Evolutionary conservation across 2,113 vertebrate genomes (phyloP).

Genomic region (Solea solea): DNA sequence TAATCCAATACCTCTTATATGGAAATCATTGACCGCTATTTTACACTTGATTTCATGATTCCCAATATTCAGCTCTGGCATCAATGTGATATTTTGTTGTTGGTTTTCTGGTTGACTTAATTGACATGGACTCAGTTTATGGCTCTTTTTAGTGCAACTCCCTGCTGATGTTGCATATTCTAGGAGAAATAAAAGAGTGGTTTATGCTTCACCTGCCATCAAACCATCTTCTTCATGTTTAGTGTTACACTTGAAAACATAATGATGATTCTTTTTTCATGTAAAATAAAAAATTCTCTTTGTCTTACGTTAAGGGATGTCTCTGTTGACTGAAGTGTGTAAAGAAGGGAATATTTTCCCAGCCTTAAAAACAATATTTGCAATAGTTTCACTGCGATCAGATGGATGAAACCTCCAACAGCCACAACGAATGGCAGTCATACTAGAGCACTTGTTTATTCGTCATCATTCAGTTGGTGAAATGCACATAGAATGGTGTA

Average conservation of each 20-base stretch:
- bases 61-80: slow-evolving; percentile 33
- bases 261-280: slow-evolving; percentile 19
- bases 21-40: too few species aligned
- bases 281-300: slow-evolving; percentile 9
- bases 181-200: slow-evolving; percentile 45
- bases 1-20: too few species aligned
- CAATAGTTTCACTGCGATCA: slow-evolving; percentile 39
- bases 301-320: neutral
- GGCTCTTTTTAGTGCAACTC: slow-evolving; percentile 41
- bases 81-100: slow-evolving; percentile 14
- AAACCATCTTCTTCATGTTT: slow-evolving; percentile 38
- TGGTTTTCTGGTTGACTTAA: slow-evolving; percentile 38
- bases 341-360: slow-evolving; percentile 5
- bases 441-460: slow-evolving; percentile 6
- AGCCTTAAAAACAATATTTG: slow-evolving; percentile 12
- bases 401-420: slow-evolving; percentile 23
- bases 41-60: slow-evolving; percentile 3
- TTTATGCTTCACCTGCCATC: slow-evolving; percentile 37
- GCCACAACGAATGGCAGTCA: neutral
- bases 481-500: neutral
- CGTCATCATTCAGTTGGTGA: neutral
- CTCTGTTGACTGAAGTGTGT: neutral
- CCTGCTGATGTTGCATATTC: slow-evolving; percentile 61
- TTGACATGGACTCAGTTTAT: slow-evolving; percentile 56
- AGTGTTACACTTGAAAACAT: slow-evolving; percentile 35